These are phyloP conservation scores for Griposia aprilina DNA, from an alignment of 2,888 invertebrate species.

Conservation along the genomic window DNA sequence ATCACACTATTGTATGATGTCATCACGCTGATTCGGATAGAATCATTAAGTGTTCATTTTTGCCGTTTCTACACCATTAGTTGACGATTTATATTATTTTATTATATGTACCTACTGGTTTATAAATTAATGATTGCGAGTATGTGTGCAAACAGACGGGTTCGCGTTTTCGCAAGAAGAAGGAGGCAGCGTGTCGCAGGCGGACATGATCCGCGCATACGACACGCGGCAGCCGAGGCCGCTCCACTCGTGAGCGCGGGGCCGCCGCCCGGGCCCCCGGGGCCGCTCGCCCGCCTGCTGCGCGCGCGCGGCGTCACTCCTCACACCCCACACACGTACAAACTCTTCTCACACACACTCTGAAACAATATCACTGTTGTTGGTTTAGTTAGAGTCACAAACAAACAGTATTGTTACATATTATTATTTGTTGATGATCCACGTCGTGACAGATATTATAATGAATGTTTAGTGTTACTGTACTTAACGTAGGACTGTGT, in stretches of 20 bases:
- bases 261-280: slow-evolving; percentile 10
- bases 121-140: slow-evolving; percentile 47
- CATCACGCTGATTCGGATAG: slow-evolving; percentile 58
- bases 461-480: slow-evolving; percentile 62
- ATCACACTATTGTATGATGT: slow-evolving; percentile 58
- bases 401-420: slow-evolving; percentile 52
- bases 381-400: slow-evolving; percentile 50
- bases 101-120: not conserved
- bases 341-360: slow-evolving; percentile 45
- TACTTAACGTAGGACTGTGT: slow-evolving; percentile 61
- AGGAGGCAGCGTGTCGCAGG: slow-evolving; percentile 98
- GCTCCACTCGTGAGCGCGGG: slow-evolving; percentile 91
- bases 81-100: slow-evolving; percentile 31
- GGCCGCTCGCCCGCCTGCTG: not conserved
- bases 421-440: slow-evolving; percentile 57
- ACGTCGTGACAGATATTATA: slow-evolving; percentile 63
- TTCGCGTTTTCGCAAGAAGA: slow-evolving; percentile 99
- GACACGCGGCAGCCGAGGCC: slow-evolving; percentile 97
- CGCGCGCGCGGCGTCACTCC: slow-evolving; percentile 2
- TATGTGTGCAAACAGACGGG: slow-evolving; percentile 93
- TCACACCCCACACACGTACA: slow-evolving; percentile 56
- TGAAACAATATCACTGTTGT: slow-evolving; percentile 51
- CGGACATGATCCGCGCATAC: slow-evolving; percentile 98
- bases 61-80: slow-evolving; percentile 56
- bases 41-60: slow-evolving; percentile 56